phyloP scores from a whole-genome alignment of 2,888 invertebrate genomes.

The Troides oblongomaculatus region DNA sequence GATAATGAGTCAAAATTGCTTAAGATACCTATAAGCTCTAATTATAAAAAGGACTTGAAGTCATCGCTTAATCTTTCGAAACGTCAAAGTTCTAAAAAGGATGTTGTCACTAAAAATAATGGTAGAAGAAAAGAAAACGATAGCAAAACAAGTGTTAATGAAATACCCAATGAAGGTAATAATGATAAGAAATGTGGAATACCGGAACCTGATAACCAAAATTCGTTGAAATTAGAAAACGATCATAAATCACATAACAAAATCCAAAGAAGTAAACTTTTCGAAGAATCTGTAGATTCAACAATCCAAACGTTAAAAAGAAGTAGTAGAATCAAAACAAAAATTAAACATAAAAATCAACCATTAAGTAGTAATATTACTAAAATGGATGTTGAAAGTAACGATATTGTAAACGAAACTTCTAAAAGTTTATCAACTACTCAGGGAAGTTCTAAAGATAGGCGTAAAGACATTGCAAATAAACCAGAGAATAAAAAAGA shows the following conservation, averaged over 20 bases:
- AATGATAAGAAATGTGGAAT: not conserved
- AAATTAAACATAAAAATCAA: not conserved
- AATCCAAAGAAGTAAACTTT: conserved; percentile 2
- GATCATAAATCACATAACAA: conserved; percentile 7
- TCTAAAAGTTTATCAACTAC: not conserved
- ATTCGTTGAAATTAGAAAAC: no score
- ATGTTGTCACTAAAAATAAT: conserved; percentile 24
- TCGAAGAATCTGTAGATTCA: not conserved
- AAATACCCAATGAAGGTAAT: not conserved
- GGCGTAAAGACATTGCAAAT: not conserved
- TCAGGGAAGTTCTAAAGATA: conserved; percentile 14
- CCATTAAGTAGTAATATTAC: not conserved
- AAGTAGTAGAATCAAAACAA: conserved; percentile 5
- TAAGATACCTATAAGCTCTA: not conserved
- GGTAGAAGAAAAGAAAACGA: conserved; percentile 6
- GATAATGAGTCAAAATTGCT: conserved; percentile 34
- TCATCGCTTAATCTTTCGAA: not conserved
- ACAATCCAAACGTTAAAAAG: not conserved
- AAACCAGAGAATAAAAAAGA: conserved; percentile 4
- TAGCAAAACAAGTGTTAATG: not conserved
- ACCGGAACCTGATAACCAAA: no score
- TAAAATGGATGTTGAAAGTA: not conserved
- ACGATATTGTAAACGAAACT: conserved; percentile 2
- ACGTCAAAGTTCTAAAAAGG: conserved; percentile 10
- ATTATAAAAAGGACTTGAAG: not conserved